These are phyloP conservation scores for Leptoclinus maculatus DNA, from an alignment of 2,797 vertebrate species.

Conservation along the genomic window DNA sequence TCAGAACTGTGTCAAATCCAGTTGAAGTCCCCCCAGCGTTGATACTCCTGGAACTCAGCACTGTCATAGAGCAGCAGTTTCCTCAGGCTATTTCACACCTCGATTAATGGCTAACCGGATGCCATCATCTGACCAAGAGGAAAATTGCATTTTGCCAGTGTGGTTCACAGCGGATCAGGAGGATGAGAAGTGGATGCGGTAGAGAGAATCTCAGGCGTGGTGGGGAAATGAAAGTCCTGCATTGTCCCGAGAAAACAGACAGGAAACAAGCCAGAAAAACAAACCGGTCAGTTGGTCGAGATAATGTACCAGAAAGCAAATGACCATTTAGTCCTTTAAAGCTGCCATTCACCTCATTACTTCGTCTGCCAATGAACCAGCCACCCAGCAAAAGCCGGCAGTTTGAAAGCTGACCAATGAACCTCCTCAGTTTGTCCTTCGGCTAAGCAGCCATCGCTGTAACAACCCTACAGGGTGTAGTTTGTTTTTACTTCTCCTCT, in stretches of 20 bases:
- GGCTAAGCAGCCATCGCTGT: slow-evolving; percentile 24
- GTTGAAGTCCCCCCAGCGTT: slow-evolving; percentile 36
- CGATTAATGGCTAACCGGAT: slow-evolving; percentile 44
- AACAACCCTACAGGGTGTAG: slow-evolving; percentile 46
- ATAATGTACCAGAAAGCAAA: slow-evolving; percentile 33
- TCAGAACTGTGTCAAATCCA: slow-evolving; percentile 37
- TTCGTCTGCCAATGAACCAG: slow-evolving; percentile 13
- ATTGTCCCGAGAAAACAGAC: neutral
- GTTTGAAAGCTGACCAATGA: slow-evolving; percentile 48
- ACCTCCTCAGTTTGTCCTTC: slow-evolving; percentile 24
- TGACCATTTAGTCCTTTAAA: slow-evolving; percentile 31
- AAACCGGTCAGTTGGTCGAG: neutral
- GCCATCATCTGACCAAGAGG: slow-evolving; percentile 36
- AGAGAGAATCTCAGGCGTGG: slow-evolving; percentile 13
- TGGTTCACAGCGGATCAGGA: slow-evolving; percentile 11
- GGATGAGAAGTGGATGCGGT: neutral
- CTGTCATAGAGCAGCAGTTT: slow-evolving; percentile 33
- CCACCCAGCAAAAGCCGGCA: slow-evolving; percentile 13
- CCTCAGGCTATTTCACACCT: slow-evolving; percentile 64
- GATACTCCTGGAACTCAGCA: slow-evolving; percentile 13
- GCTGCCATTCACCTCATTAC: slow-evolving; percentile 14
- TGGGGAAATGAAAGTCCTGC: slow-evolving; percentile 1
- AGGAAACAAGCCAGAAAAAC: neutral
- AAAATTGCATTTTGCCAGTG: slow-evolving; percentile 30
- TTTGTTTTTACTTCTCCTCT: slow-evolving; percentile 49